Base-by-base conservation (phyloP, 2,113 vertebrate genomes). In the Chaetodon trifascialis region DNA sequence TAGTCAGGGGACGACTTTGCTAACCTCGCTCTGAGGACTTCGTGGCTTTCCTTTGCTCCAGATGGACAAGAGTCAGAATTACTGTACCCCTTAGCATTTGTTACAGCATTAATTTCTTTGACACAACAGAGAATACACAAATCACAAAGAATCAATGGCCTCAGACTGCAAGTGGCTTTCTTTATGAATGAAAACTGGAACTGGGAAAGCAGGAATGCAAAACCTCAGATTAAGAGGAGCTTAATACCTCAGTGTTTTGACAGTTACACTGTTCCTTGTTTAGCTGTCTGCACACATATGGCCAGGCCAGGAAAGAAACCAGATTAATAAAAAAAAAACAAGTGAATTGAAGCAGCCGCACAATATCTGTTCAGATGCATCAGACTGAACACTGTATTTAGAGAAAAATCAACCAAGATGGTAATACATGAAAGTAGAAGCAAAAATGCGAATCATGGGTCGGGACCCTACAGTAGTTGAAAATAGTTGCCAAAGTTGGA, bases 111-210 rank as follows among this genome's bases (percentile, higher is more conserved):
- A 0, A 38, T 63, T 23, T 7, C 5, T 38, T 17, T 16, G 19
- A 74, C 8, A 52, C 59, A 63, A 15, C 44, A 19, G 16, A 72
- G 14, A 44, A n/a, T 21, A n/a, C 30, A 54, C 21, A n/a, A 14
- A 6, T 11, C 47, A 38, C 3, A 12, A 36, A 49, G 7, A 68
- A 12, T 15, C 30, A 34, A 5, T 11, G 30, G 7, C 25, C 44
- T 71, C 17, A 30, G 34, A 30, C 63, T 38, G 7, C 56, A 15
- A 16, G 58, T 14, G 56, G 38, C n/a, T 51, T 73, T 78, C 47
- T 76, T 79, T 70, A 52, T 59, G 58, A 74, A 79, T 75, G 75
- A 76, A 75, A 77, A 60, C 14, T 36, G 2, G 23, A n/a, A n/a
- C n/a, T n/a, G 30, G n/a, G 7, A 78, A 78, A 69, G 62, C 55